A percentile compares a stretch with the other conserved stretches of the same genome.
These are phyloP conservation scores for Drosophila bipectinata DNA, from an alignment of 1,140 invertebrate genomes.

Conservation along the genomic window DNA sequence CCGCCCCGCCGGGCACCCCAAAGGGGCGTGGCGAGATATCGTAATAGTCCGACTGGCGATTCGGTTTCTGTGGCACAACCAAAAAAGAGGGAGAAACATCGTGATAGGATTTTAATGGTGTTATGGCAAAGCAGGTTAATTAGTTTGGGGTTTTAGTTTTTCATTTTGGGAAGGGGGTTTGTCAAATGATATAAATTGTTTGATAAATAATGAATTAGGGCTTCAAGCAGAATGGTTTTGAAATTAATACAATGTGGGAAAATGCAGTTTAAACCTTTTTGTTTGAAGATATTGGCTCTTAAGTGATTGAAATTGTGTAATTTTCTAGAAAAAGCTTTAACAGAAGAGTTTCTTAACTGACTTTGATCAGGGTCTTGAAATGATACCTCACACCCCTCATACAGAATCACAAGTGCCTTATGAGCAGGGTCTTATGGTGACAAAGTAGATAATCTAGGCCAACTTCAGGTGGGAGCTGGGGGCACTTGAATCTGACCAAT, in stretches of 20 bases:
- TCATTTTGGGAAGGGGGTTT: conserved; percentile 22
- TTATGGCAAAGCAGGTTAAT: conserved; percentile 49
- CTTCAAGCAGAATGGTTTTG: conserved; percentile 22
- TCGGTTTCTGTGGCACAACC: conserved; percentile 64
- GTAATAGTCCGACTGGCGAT: conserved; percentile 78
- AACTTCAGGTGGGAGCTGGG: conserved; percentile 24
- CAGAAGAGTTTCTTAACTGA: conserved; percentile 3
- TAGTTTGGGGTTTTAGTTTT: conserved; percentile 47
- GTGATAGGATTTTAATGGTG: conserved; percentile 47
- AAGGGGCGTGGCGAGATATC: conserved; percentile 83
- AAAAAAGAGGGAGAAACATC: conserved; percentile 9
- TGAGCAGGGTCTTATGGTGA: conserved; percentile 29
- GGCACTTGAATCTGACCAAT: conserved; percentile 5
- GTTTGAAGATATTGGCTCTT: neutral
- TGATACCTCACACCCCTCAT: conserved; percentile 13
- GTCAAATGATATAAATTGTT: conserved; percentile 20
- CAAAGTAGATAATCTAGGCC: conserved; percentile 40
- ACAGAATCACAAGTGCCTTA: conserved; percentile 11
- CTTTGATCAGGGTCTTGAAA: conserved; percentile 14
- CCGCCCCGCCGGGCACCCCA: conserved; percentile 50
- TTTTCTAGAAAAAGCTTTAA: neutral
- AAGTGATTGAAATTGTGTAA: neutral
- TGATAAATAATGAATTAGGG: conserved; percentile 35
- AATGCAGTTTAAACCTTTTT: neutral
- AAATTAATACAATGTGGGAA: conserved; percentile 20